Conservation (phyloP, 2,113 vertebrate genomes). For the Laticauda colubrina region DNA sequence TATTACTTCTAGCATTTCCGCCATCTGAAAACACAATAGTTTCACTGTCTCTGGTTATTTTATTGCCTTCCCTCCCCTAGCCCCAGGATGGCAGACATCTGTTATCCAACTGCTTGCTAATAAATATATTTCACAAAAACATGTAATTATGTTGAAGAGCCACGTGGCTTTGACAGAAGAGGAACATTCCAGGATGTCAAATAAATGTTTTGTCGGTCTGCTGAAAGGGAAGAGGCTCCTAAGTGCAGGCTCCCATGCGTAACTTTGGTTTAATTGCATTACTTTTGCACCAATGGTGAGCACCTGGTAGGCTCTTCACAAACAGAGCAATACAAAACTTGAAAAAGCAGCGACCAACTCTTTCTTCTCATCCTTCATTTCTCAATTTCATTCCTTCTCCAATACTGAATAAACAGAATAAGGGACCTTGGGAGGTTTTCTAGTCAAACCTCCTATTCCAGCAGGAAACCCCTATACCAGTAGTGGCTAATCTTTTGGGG, state of each 20-base stretch:
- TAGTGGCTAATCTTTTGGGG: too few relatives aligned
- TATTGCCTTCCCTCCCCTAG: conserved; percentile 19
- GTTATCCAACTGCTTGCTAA: conserved; percentile 58
- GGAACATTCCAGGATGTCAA: conserved; percentile 12
- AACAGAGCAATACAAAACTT: background rate
- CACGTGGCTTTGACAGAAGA: conserved; percentile 62
- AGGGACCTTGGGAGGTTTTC: background rate
- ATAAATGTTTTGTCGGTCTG: conserved; percentile 38
- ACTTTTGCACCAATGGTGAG: background rate
- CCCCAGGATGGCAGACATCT: conserved; percentile 62
- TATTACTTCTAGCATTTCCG: conserved; percentile 34
- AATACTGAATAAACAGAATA: conserved; percentile 35
- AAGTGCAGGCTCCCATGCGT: background rate
- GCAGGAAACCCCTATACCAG: too few relatives aligned
- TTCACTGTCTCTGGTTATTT: conserved; percentile 4
- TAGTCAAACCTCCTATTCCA: background rate
- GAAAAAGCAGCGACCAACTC: conserved; percentile 13
- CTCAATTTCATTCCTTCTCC: conserved; percentile 31
- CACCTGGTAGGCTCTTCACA: background rate
- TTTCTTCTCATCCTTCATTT: conserved; percentile 16
- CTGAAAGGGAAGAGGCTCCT: conserved; percentile 46
- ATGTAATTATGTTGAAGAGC: conserved; percentile 63
- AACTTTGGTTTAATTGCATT: background rate
- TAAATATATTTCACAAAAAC: conserved; percentile 62
- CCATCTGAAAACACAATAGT: conserved; percentile 27